Percentiles rank a stretch among this genome's conserved stretches.
phyloP scores from a whole-genome alignment of 1,140 invertebrate species.

The Caenorhabditis tropicalis region DNA sequence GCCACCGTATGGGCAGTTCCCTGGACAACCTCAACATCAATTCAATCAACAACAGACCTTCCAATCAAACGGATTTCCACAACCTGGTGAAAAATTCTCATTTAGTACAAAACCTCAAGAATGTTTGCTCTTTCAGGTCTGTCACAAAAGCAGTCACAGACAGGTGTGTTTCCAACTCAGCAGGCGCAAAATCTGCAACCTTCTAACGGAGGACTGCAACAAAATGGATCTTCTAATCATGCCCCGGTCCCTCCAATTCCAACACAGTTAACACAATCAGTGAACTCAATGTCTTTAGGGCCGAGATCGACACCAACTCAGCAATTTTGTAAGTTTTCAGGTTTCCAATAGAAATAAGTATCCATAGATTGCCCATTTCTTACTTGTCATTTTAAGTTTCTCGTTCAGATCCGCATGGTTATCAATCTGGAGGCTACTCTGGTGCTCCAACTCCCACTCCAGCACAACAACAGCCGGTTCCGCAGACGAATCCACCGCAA shows the following conservation, averaged over 20 bases:
- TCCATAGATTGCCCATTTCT: no score
- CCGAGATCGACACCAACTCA: not conserved
- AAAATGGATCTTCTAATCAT: not conserved
- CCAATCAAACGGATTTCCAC: not conserved
- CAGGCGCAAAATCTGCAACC: not conserved
- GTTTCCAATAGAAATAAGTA: no score
- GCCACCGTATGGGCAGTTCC: not conserved
- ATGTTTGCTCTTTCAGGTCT: not conserved
- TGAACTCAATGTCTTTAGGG: not conserved
- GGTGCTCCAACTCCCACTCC: no score
- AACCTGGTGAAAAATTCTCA: not conserved
- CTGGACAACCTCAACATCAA: conserved; percentile 21
- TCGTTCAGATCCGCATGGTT: no score
- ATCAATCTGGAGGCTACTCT: no score
- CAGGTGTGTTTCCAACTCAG: not conserved
- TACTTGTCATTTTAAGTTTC: no score
- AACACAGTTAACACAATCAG: not conserved
- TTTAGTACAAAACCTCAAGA: not conserved
- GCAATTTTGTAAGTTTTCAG: not conserved
- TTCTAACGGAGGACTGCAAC: not conserved
- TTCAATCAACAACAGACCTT: not conserved
- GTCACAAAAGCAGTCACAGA: not conserved
- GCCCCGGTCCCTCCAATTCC: not conserved
- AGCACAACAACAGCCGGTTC: no score
- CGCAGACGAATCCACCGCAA: no score